Conservation (phyloP, 2,888 invertebrate species). For the Coelinius sp. region DNA sequence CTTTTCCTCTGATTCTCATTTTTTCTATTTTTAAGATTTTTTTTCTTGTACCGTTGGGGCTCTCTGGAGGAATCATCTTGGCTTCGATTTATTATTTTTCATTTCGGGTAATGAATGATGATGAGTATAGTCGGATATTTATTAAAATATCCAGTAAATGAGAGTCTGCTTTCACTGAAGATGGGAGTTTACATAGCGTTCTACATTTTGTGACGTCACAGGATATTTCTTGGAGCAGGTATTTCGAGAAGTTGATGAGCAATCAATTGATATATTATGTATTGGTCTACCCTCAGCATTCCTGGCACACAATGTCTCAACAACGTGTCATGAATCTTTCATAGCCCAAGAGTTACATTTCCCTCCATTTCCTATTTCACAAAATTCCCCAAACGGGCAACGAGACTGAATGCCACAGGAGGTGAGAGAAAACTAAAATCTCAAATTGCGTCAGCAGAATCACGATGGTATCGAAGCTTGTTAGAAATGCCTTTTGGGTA, state of each 20-base stretch:
- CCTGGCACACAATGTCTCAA: constrained; percentile 1
- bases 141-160: constrained; percentile 1
- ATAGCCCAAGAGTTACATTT: constrained; percentile 51
- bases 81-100: not conserved
- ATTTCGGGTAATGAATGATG: constrained; percentile 1
- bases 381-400: constrained; percentile 47
- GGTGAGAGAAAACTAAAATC: constrained; percentile 16
- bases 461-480: constrained; percentile 32
- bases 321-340: constrained; percentile 68
- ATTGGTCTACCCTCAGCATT: not conserved
- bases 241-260: not conserved
- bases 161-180: too few relatives aligned
- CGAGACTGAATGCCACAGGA: not conserved
- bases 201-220: too few relatives aligned
- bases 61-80: not conserved
- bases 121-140: constrained; percentile 3
- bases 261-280: not conserved
- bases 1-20: constrained; percentile 24
- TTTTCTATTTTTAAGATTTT: constrained; percentile 5
- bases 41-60: not conserved
- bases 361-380: constrained; percentile 43
- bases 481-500: constrained; percentile 33
- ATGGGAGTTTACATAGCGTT: too few relatives aligned
- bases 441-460: constrained; percentile 48
- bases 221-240: not conserved